These are phyloP conservation scores for Rhinichthys klamathensis DNA, from an alignment of 2,113 vertebrate genomes.

Conservation along the genomic window DNA sequence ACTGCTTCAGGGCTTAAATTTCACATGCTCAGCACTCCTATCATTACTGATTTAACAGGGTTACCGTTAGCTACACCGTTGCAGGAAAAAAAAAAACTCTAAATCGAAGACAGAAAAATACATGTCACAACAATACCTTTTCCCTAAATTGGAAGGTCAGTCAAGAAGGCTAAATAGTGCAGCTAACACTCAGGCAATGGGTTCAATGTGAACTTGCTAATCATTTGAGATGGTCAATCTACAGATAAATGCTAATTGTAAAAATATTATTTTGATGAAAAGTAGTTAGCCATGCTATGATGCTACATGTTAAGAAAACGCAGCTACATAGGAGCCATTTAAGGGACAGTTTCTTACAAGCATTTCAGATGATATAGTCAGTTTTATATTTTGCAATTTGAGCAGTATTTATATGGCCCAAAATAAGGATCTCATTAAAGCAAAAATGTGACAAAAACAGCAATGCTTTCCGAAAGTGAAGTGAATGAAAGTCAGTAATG, in stretches of 20 bases:
- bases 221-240: not conserved
- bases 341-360: not conserved
- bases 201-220: not conserved
- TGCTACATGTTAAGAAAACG: too few relatives aligned
- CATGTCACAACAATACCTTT: not conserved
- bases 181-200: not conserved
- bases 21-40: slow-evolving; percentile 22
- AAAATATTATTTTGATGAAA: too few relatives aligned
- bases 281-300: too few relatives aligned
- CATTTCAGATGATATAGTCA: not conserved
- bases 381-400: not conserved
- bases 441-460: not conserved
- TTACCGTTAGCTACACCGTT: not conserved
- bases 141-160: not conserved
- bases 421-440: not conserved
- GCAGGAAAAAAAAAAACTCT: not conserved
- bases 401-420: not conserved
- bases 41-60: slow-evolving; percentile 39
- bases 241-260: not conserved
- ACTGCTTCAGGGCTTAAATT: slow-evolving; percentile 16
- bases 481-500: too few relatives aligned
- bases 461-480: not conserved
- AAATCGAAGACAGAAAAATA: not conserved
- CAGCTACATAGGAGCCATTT: not conserved
- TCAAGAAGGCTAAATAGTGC: not conserved